Evolutionary conservation across 35 echinoderm and acorn worm species (phyloP).

Genomic region (Antedon bifida): DNA sequence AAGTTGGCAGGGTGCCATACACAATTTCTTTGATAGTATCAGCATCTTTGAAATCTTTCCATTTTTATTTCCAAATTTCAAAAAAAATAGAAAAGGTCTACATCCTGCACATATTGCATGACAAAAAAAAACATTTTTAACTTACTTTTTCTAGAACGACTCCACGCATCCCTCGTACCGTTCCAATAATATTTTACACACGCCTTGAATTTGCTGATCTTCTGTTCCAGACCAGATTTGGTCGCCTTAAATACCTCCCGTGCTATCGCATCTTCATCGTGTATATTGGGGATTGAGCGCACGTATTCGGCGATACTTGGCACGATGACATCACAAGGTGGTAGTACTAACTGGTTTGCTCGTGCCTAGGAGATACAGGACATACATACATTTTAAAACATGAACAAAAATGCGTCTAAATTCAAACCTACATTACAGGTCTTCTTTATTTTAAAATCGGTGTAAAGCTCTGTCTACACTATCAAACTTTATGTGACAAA

Average conservation of each 20-base stretch:
- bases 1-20: no score
- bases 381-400: background rate
- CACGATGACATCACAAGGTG: constrained; percentile 71
- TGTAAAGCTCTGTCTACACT: no score
- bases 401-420: background rate
- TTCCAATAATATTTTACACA: constrained; percentile 88
- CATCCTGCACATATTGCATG: no score
- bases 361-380: constrained; percentile 17
- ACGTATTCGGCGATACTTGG: constrained; percentile 40
- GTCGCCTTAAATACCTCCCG: constrained; percentile 67
- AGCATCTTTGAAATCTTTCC: no score
- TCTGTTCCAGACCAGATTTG: constrained; percentile 45
- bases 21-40: no score
- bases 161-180: constrained; percentile 80
- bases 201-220: constrained; percentile 75
- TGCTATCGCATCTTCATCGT: constrained; percentile 79
- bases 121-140: no score
- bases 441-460: background rate
- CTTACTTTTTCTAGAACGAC: background rate
- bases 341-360: constrained; percentile 65
- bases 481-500: no score
- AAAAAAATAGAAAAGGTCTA: no score
- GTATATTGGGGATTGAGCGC: constrained; percentile 52
- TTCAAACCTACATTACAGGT: background rate
- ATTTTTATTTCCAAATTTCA: no score